These are phyloP conservation scores for Cheiracanthium punctorium DNA, from an alignment of 2,888 invertebrate species.

Conservation along the genomic window DNA sequence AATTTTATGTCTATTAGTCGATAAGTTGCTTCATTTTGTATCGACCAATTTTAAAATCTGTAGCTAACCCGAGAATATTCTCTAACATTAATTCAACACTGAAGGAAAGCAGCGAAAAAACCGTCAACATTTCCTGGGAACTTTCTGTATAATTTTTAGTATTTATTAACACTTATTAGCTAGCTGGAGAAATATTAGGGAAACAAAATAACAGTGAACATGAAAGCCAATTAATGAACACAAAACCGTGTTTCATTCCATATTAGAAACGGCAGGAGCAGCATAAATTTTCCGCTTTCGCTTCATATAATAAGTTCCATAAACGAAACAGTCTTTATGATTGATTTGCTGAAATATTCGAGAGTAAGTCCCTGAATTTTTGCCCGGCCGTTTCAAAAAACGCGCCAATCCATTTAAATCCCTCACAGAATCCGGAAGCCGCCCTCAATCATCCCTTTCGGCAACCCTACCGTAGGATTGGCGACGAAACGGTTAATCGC, in stretches of 20 bases:
- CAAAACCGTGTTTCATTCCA: neutral
- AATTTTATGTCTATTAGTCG: too few species aligned
- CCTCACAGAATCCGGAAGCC: neutral
- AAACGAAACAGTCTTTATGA: neutral
- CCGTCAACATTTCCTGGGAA: too few species aligned
- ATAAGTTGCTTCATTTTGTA: too few species aligned
- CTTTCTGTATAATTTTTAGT: too few species aligned
- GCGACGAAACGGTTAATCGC: conserved; percentile 48
- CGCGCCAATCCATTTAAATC: conserved; percentile 6
- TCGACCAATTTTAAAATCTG: too few species aligned
- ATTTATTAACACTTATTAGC: too few species aligned
- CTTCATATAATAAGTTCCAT: neutral
- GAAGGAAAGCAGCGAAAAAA: too few species aligned
- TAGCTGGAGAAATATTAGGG: too few species aligned
- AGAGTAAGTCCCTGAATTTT: neutral
- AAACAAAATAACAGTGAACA: too few species aligned
- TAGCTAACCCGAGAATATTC: too few species aligned
- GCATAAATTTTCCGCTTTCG: neutral
- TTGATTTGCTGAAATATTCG: neutral
- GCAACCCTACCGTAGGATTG: conserved; percentile 26
- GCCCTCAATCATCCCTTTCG: neutral
- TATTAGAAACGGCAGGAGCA: neutral
- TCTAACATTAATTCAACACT: too few species aligned
- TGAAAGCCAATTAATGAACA: too few species aligned
- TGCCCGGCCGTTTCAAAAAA: neutral